Evolutionary conservation across 1,140 invertebrate genomes (phyloP), one percentile per base, ranked within the genome.

Genomic region (Drosophila obscura): DNA sequence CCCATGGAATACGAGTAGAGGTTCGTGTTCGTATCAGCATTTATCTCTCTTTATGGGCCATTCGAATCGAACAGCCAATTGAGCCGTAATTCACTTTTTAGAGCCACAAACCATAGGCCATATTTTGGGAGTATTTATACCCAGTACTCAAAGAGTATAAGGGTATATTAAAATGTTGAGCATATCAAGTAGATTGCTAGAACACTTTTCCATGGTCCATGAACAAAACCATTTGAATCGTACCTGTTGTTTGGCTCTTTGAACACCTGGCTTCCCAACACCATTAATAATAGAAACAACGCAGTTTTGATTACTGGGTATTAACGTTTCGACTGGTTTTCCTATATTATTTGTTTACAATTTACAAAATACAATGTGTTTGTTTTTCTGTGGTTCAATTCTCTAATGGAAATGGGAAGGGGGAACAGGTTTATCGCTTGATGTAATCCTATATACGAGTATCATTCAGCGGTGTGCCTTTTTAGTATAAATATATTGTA

Each of bases 11-110:
- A 11, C 31, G 31, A 35, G 31, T 35, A 11, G 31, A 31, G 11
- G 11, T 39, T 39, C 43, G 41, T 55, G 76, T 64, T 7, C 44
- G 72, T 75, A 76, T 82, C 63, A 73, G n/a, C 48, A 46, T 61
- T 45, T 64, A 63, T 73, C 73, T 77, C 62, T 76, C 62, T 76
- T 73, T 80, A 76, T 75, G 41, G 46, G 13, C 58, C 24, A 39
- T 39, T 26, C 61, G 74, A 80, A 67, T 73, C 76, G 60, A 63
- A 82, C 35, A 45, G 28, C n/a, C 26, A 77, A 73, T 64, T 57
- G 49, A 35, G 45, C 31, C 60, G 64, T 82, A 82, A 60, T 58
- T 82, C 74, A 71, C 11, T 59, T 65, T 62, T 61, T 73, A 28
- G 48, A 57, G 24, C 41, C 44, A 35, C 58, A 46, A 5, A 26